Evolutionary conservation across 2,888 invertebrate genomes (phyloP).

Genomic region (Drosophila bunnanda): DNA sequence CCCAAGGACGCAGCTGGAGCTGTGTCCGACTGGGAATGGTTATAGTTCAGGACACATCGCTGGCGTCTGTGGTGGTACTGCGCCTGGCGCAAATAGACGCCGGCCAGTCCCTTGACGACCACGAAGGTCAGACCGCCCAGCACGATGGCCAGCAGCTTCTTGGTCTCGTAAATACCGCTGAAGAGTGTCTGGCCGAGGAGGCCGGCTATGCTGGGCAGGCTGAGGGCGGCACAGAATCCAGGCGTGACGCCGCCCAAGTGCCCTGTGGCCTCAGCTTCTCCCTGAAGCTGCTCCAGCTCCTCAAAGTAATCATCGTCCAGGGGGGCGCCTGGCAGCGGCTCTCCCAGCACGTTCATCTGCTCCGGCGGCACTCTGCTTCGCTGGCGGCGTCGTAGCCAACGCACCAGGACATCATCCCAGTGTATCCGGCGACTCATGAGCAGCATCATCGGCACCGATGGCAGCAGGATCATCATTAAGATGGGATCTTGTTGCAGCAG

Average conservation of each 20-base stretch:
- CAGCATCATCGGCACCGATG: constrained; percentile 53
- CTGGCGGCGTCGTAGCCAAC: constrained; percentile 46
- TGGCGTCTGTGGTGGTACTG: constrained; percentile 39
- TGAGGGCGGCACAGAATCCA: constrained; percentile 55
- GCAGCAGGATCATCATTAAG: constrained; percentile 58
- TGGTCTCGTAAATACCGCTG: constrained; percentile 12
- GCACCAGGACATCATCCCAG: constrained; percentile 57
- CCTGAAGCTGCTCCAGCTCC: constrained; percentile 31
- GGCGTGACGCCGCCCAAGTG: constrained; percentile 42
- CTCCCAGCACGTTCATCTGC: constrained; percentile 40
- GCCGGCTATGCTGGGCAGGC: constrained; percentile 58
- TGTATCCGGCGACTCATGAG: constrained; percentile 47
- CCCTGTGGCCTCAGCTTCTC: constrained; percentile 16
- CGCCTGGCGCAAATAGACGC: constrained; percentile 55
- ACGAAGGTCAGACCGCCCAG: constrained; percentile 66
- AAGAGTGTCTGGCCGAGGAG: constrained; percentile 52
- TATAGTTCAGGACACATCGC: constrained; percentile 49
- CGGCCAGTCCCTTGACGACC: constrained; percentile 54
- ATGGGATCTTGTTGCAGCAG: constrained; percentile 57
- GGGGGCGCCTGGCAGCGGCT: constrained; percentile 60
- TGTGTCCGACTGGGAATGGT: neutral
- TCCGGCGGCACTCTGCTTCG: constrained; percentile 20
- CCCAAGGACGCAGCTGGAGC: neutral
- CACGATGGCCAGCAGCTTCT: constrained; percentile 30
- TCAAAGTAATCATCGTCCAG: constrained; percentile 59